Evolutionary conservation across 2,113 vertebrate genomes (phyloP).

Genomic region (Gorsachius goisagi): DNA sequence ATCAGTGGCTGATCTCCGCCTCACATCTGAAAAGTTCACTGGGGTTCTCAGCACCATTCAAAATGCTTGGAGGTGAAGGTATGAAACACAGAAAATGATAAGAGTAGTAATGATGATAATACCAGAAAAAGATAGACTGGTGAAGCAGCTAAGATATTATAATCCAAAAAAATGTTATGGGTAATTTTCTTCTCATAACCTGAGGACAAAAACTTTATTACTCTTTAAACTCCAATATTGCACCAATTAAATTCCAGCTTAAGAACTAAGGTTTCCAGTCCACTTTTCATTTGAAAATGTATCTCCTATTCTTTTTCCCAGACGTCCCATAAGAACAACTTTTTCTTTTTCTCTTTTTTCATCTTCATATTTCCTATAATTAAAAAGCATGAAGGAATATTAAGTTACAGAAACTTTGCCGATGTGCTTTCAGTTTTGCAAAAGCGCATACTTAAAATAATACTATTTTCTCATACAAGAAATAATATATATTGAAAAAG

Average conservation of each 20-base stretch:
- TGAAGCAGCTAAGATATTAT: neutral
- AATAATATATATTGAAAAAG: conserved; percentile 1
- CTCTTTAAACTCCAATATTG: conserved; percentile 62
- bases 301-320: conserved; percentile 28
- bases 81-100: neutral
- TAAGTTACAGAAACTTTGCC: conserved; percentile 24
- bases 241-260: conserved; percentile 63
- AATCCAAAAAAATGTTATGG: conserved; percentile 19
- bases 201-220: conserved; percentile 67
- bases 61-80: neutral
- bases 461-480: conserved; percentile 39
- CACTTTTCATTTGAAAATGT: conserved; percentile 55
- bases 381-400: conserved; percentile 44
- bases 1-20: neutral
- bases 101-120: neutral
- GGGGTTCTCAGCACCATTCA: neutral
- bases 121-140: neutral
- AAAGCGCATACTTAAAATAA: conserved; percentile 17
- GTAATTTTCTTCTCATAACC: conserved; percentile 63
- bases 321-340: conserved; percentile 30
- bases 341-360: conserved; percentile 26
- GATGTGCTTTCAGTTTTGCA: conserved; percentile 22
- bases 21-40: neutral
- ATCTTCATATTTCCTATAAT: conserved; percentile 48
- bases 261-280: conserved; percentile 51